Evolutionary conservation across 2,888 invertebrate genomes (phyloP).

Genomic region (Drosophila mimica): DNA sequence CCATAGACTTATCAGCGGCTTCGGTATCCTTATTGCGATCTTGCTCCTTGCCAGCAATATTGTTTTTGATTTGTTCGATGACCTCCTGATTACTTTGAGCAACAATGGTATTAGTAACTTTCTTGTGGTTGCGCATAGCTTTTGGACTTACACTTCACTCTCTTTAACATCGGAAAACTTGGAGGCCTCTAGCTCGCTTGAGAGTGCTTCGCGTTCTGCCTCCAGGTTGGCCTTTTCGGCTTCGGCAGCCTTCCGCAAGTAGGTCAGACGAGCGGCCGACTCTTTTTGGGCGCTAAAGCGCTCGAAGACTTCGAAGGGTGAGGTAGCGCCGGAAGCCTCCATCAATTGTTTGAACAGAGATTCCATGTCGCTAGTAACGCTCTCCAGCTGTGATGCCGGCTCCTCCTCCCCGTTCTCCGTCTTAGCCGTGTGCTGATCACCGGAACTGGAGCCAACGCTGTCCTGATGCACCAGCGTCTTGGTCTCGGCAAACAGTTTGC

Average conservation of each 20-base stretch:
- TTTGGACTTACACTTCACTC: conserved; percentile 89
- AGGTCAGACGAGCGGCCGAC: conserved; percentile 89
- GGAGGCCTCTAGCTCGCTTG: conserved; percentile 90
- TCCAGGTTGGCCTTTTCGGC: conserved; percentile 90
- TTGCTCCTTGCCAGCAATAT: conserved; percentile 86
- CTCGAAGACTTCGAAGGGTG: conserved; percentile 90
- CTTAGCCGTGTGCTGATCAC: conserved; percentile 84
- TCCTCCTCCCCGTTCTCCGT: conserved; percentile 82
- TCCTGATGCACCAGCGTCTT: conserved; percentile 87
- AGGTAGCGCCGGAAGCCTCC: conserved; percentile 91
- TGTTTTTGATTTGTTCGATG: conserved; percentile 88
- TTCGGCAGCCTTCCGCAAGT: conserved; percentile 90
- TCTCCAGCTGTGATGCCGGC: conserved; percentile 80
- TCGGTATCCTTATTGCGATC: conserved; percentile 84
- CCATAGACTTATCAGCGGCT: conserved; percentile 81
- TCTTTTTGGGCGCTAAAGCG: conserved; percentile 90
- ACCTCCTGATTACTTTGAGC: conserved; percentile 89
- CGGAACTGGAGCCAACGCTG: conserved; percentile 86
- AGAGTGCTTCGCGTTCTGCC: conserved; percentile 88
- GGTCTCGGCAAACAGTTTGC: conserved; percentile 90
- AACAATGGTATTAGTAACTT: neutral
- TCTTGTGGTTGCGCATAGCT: rapidly evolving
- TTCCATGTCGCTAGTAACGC: conserved; percentile 86
- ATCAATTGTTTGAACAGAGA: conserved; percentile 90
- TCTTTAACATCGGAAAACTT: conserved; percentile 93